Conservation (phyloP, 1,140 invertebrate species). For the Sinonovacula constricta region DNA sequence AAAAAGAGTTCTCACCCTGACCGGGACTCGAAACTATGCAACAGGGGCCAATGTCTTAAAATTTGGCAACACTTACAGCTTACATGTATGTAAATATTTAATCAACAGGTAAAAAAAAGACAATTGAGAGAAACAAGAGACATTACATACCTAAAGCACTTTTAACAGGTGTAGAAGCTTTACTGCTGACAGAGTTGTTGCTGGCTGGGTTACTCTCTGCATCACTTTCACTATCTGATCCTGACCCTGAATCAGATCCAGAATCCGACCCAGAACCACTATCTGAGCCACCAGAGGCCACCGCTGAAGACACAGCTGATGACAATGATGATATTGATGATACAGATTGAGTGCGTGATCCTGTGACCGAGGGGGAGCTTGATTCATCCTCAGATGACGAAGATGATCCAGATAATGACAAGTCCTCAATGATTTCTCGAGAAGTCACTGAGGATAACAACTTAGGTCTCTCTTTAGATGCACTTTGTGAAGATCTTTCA, state of each 20-base stretch:
- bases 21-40: no score
- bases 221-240: conserved; percentile 25
- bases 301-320: background rate
- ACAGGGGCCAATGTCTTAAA: no score
- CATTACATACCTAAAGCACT: conserved; percentile 32
- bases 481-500: conserved; percentile 7
- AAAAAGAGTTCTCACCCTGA: no score
- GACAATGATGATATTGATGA: no score
- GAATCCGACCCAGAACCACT: background rate
- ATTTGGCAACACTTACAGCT: no score
- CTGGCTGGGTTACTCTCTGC: conserved; percentile 2
- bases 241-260: background rate
- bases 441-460: conserved; percentile 34
- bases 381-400: conserved; percentile 10
- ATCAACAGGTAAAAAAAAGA: no score
- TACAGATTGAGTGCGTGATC: no score
- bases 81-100: no score
- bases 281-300: background rate
- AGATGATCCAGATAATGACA: conserved; percentile 31
- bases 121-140: no score
- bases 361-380: conserved; percentile 1
- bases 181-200: conserved; percentile 29
- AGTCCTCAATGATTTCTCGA: conserved; percentile 35
- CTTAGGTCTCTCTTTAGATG: conserved; percentile 3
- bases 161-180: conserved; percentile 23